Percentiles rank a stretch among this genome's conserved stretches.
These are phyloP conservation scores for Hoplodrina blanda DNA, from an alignment of 2,888 invertebrate genomes.

Conservation along the genomic window DNA sequence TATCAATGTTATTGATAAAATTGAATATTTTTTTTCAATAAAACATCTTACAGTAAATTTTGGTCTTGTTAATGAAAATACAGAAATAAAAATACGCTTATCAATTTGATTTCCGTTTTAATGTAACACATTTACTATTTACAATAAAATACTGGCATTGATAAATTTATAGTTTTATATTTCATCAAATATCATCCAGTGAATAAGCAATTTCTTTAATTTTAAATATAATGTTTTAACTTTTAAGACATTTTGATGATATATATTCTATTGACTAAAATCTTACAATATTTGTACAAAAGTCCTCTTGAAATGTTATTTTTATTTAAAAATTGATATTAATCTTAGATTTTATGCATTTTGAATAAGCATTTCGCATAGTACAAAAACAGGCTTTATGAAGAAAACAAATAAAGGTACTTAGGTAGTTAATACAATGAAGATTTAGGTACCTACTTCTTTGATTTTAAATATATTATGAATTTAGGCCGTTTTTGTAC, in stretches of 20 bases:
- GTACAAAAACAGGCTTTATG: constrained; percentile 65
- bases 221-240: constrained; percentile 47
- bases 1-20: constrained; percentile 83
- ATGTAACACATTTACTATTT: constrained; percentile 88
- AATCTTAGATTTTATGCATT: constrained; percentile 63
- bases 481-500: constrained; percentile 62
- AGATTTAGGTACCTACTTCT: constrained; percentile 27
- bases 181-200: constrained; percentile 69
- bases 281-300: constrained; percentile 80
- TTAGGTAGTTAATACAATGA: constrained; percentile 13
- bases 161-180: constrained; percentile 79
- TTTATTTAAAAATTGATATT: constrained; percentile 58
- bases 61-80: constrained; percentile 59
- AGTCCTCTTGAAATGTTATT: constrained; percentile 67
- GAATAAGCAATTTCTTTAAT: constrained; percentile 57
- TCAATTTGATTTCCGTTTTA: constrained; percentile 83
- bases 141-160: constrained; percentile 90
- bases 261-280: constrained; percentile 71
- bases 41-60: constrained; percentile 78
- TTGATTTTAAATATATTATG: constrained; percentile 29
- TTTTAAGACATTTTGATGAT: constrained; percentile 63
- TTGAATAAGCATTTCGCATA: constrained; percentile 60
- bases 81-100: constrained; percentile 72
- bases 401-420: constrained; percentile 16
- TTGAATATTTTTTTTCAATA: constrained; percentile 87